Evolutionary conservation across 2,113 vertebrate species (phyloP).

Genomic region (Polypterus bichir): DNA sequence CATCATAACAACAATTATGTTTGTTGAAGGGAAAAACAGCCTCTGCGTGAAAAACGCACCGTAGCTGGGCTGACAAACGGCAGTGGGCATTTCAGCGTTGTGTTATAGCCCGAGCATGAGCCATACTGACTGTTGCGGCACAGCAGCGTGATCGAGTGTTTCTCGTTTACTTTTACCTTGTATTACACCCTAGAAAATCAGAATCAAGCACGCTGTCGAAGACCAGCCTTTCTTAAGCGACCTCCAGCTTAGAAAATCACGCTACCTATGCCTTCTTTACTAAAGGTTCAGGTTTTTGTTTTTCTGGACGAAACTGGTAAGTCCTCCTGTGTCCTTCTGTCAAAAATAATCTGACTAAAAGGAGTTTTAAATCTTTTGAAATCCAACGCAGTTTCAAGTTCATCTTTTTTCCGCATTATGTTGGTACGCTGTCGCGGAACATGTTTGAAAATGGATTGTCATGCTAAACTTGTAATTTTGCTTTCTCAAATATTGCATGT

Average conservation of each 20-base stretch:
- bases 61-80: constrained; percentile 66
- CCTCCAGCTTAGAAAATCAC: constrained; percentile 27
- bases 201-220: constrained; percentile 33
- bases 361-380: too few relatives aligned
- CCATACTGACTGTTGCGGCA: constrained; percentile 39
- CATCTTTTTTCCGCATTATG: too few relatives aligned
- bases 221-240: constrained; percentile 31
- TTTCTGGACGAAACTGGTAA: constrained; percentile 41
- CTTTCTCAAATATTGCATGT: too few relatives aligned
- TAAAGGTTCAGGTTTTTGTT: constrained; percentile 25
- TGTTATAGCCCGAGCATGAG: constrained; percentile 52
- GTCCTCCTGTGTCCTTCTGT: constrained; percentile 26
- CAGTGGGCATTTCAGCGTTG: constrained; percentile 60
- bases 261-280: constrained; percentile 32
- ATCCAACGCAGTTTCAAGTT: too few relatives aligned
- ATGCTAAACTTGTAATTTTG: too few relatives aligned
- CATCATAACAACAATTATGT: constrained; percentile 82
- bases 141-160: constrained; percentile 37
- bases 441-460: too few relatives aligned
- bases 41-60: constrained; percentile 63
- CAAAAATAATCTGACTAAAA: constrained; percentile 3
- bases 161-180: constrained; percentile 37
- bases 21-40: constrained; percentile 72
- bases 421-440: too few relatives aligned
- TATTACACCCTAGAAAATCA: constrained; percentile 37